Evolutionary conservation across 2,888 invertebrate species (phyloP), one percentile per base, ranked within the genome.

Genomic region (Hydropsyche betteni): DNA sequence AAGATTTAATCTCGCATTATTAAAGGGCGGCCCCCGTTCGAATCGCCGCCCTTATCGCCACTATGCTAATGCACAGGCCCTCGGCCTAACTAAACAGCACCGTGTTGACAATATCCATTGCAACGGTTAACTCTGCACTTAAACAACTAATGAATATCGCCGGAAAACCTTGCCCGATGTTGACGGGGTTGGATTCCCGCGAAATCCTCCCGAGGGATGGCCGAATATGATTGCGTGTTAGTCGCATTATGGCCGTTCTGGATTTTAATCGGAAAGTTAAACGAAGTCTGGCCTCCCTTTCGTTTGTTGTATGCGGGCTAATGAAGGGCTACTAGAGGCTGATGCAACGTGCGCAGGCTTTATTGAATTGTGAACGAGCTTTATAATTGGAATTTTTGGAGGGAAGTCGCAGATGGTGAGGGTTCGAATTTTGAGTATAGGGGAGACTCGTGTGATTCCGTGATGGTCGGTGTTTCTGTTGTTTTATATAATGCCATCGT

Each of bases 91-190:
- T 16, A 61, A 61, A 61, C n/a, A 36, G n/a, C 10, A 10, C 44
- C 34, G 38, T 77, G 77, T 76, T 75, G 75, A 76, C 77, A 77
- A 76, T 79, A 76, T 76, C 79, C 76, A 74, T 77, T 76, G 71
- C 74, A 69, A 74, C 69, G 76, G 75, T 74, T 77, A 77, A 77
- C 79, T 79, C 77, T 77, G 77, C 79, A 79, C 79, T 79, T 75
- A 77, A 73, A 68, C 44, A 68, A 61, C 75, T 79, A 79, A 79
- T 79, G 79, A 79, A 76, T 79, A 75, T 70, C 74, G 68, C 52
- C 24, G 24, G 24, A 2, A 24, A 24, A 24, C 73, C 69, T 24
- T 51, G 58, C 68, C 51, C 34, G 16, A 10, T 76, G 76, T 77
- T 76, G 76, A 76, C 74, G 75, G 68, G 76, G 52, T 24, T 51